A percentile compares a stretch with the other conserved stretches of the same genome.
Conservation (phyloP, 1,140 invertebrate species). For the Fopius arisanus region DNA sequence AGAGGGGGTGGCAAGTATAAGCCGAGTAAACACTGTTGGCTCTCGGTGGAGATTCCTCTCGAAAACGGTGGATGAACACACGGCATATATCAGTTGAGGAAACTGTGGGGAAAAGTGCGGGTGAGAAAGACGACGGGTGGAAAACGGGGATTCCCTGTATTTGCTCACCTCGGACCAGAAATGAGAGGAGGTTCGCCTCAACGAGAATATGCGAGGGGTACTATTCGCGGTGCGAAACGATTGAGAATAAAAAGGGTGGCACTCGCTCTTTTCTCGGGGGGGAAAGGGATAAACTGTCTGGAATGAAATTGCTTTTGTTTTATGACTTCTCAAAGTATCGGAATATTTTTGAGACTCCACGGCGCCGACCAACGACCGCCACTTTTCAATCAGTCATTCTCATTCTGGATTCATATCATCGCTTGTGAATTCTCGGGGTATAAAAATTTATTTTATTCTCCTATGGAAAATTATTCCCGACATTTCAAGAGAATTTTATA, state of each 20-base stretch:
- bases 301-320: not conserved
- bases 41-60: not conserved
- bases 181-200: not conserved
- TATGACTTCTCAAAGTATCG: not conserved
- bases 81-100: slow-evolving; percentile 4
- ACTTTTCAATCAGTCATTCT: no score
- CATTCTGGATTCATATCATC: no score
- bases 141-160: not conserved
- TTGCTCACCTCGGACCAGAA: slow-evolving; percentile 1
- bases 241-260: not conserved
- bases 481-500: no score
- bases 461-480: no score
- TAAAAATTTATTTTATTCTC: no score
- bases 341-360: not conserved
- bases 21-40: not conserved
- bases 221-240: not conserved
- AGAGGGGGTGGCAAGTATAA: not conserved
- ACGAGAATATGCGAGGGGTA: not conserved
- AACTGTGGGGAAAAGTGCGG: not conserved
- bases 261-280: not conserved
- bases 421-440: no score
- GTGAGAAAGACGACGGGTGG: not conserved
- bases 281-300: not conserved
- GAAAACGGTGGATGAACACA: slow-evolving; percentile 1
- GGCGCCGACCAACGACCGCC: no score